A percentile compares a stretch with the other conserved stretches of the same genome.
Conservation (phyloP, 2,113 vertebrate species). For the Turdus rufiventris region DNA sequence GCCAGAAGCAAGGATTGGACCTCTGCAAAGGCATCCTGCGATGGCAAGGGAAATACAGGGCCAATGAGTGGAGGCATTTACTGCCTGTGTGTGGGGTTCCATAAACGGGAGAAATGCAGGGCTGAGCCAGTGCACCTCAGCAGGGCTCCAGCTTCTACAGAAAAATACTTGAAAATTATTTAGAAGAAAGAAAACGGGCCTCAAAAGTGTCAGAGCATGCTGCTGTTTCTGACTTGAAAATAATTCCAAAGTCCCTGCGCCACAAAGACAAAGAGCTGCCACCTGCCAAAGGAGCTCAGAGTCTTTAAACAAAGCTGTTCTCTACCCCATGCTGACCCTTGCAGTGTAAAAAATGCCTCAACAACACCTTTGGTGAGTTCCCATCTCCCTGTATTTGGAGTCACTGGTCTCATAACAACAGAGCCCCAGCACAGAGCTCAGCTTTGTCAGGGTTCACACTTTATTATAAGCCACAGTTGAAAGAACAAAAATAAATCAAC, state of each 20-base stretch:
- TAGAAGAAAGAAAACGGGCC: not conserved
- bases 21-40: not conserved
- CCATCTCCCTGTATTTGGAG: not conserved
- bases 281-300: not conserved
- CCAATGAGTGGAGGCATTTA: not conserved
- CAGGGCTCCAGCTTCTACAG: slow-evolving; percentile 15
- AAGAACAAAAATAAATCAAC: slow-evolving; percentile 41
- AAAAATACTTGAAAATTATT: slow-evolving; percentile 17
- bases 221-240: not conserved
- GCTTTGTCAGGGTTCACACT: not conserved
- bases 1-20: not conserved
- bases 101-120: slow-evolving; percentile 13
- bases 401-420: not conserved
- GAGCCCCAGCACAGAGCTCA: not conserved
- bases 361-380: not conserved
- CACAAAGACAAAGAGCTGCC: not conserved
- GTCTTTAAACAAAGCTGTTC: not conserved
- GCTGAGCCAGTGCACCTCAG: not conserved
- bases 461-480: slow-evolving; percentile 42
- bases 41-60: not conserved
- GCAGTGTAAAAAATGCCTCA: not conserved
- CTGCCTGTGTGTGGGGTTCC: not conserved
- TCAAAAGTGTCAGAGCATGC: not conserved
- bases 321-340: not conserved
- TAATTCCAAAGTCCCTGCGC: not conserved